Conservation (phyloP, 1,140 invertebrate genomes). For the Dinothrombium tinctorium region DNA sequence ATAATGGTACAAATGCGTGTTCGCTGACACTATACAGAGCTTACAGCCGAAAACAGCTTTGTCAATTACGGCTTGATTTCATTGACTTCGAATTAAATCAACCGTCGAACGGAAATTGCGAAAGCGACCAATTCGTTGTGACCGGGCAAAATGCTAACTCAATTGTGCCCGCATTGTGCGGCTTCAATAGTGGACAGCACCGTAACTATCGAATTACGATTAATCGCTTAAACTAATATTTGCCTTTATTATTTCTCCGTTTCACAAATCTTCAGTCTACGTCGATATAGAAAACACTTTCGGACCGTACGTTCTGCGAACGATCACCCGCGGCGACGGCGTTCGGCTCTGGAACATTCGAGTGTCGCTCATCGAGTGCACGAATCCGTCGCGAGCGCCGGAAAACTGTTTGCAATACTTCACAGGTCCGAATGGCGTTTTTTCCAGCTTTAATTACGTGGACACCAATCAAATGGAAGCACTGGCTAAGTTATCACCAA, state of each 20-base stretch:
- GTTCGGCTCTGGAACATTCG: conserved; percentile 48
- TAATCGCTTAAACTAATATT: too few species aligned
- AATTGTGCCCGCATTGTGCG: conserved; percentile 44
- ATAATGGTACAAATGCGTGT: conserved; percentile 24
- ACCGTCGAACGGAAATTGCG: conserved; percentile 41
- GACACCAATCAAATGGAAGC: background rate
- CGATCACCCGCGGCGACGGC: conserved; percentile 30
- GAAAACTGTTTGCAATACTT: conserved; percentile 54
- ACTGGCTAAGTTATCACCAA: too few species aligned
- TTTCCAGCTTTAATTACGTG: conserved; percentile 37
- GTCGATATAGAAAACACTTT: conserved; percentile 35
- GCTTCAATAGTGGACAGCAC: conserved; percentile 52
- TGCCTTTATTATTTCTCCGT: background rate
- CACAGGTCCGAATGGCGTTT: conserved; percentile 31
- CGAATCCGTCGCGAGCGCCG: conserved; percentile 35
- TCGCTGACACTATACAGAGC: conserved; percentile 35
- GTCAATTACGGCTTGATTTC: conserved; percentile 55
- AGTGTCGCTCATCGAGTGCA: conserved; percentile 43
- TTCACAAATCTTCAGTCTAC: conserved; percentile 32
- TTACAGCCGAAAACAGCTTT: conserved; percentile 31
- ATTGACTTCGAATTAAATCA: conserved; percentile 29
- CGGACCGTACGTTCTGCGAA: conserved; percentile 32
- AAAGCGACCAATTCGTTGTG: conserved; percentile 39
- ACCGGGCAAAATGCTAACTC: conserved; percentile 38
- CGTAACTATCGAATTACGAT: conserved; percentile 4